These are phyloP conservation scores for Takifugu ocellatus DNA, from an alignment of 2,797 vertebrate species.

Conservation along the genomic window DNA sequence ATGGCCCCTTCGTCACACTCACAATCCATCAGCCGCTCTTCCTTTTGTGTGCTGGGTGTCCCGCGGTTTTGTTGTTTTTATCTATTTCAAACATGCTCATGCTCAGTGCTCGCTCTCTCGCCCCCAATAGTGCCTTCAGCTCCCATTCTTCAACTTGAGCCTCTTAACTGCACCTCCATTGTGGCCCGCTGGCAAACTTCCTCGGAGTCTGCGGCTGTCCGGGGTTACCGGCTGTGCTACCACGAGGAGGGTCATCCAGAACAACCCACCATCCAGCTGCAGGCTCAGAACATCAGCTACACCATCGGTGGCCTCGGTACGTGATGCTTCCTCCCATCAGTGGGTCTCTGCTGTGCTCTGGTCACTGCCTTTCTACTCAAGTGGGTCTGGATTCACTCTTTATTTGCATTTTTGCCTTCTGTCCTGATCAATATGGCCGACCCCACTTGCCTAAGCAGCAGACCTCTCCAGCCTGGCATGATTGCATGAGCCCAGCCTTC, in stretches of 20 bases:
- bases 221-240: constrained; percentile 88
- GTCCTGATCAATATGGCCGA: constrained; percentile 66
- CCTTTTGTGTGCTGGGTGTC: background rate
- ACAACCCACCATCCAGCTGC: constrained; percentile 80
- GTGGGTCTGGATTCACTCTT: constrained; percentile 34
- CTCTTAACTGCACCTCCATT: constrained; percentile 94
- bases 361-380: constrained; percentile 12
- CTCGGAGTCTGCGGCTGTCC: constrained; percentile 75
- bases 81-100: constrained; percentile 10
- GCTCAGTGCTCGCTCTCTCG: constrained; percentile 22
- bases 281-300: constrained; percentile 68
- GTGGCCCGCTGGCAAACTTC: constrained; percentile 84
- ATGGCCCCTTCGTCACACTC: background rate
- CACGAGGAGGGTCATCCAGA: constrained; percentile 91
- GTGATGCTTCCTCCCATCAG: constrained; percentile 36
- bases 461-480: constrained; percentile 43
- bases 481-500: constrained; percentile 65
- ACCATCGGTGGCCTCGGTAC: constrained; percentile 90
- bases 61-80: constrained; percentile 23
- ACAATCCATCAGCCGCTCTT: constrained; percentile 4
- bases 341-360: constrained; percentile 3
- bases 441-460: constrained; percentile 59
- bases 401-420: constrained; percentile 59
- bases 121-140: constrained; percentile 83
- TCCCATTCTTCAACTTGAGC: constrained; percentile 87